Percentiles rank a stretch among this genome's conserved stretches.
These are phyloP conservation scores for Phataginus tricuspis DNA, from an alignment of 2,797 vertebrate genomes.

Conservation along the genomic window DNA sequence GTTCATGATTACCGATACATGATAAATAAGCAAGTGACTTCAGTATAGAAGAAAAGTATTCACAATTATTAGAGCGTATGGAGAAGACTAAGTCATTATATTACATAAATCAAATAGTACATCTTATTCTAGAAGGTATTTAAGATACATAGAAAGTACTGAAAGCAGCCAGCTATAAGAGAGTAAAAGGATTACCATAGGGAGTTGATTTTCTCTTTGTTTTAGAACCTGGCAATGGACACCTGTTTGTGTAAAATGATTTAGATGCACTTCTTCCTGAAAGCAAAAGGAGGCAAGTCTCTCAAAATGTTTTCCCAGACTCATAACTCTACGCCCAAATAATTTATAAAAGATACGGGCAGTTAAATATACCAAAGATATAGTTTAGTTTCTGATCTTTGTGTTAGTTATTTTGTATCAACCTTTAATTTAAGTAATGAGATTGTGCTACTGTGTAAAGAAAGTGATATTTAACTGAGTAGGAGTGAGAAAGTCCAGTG, in stretches of 20 bases:
- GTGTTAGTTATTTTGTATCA: background rate
- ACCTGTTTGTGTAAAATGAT: conserved; percentile 1
- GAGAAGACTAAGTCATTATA: background rate
- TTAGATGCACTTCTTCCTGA: conserved; percentile 52
- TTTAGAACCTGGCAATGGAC: background rate
- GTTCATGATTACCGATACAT: background rate
- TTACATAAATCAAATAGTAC: conserved; percentile 9
- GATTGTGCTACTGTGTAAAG: background rate
- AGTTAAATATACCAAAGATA: background rate
- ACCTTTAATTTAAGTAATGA: conserved; percentile 6
- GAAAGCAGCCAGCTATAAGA: background rate
- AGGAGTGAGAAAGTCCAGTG: background rate
- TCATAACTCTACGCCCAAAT: background rate
- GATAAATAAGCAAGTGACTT: conserved; percentile 15
- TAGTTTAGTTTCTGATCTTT: background rate
- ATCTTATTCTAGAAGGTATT: conserved; percentile 24
- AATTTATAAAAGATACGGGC: conserved; percentile 20
- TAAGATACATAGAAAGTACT: background rate
- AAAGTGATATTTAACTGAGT: background rate
- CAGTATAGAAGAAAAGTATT: background rate
- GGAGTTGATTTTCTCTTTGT: conserved; percentile 40
- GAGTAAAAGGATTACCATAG: background rate
- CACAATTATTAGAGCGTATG: conserved; percentile 7
- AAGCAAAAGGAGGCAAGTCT: background rate
- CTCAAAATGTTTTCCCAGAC: background rate